Base-by-base conservation (phyloP, 2,888 invertebrate genomes). In the Erpobdella octoculata region DNA sequence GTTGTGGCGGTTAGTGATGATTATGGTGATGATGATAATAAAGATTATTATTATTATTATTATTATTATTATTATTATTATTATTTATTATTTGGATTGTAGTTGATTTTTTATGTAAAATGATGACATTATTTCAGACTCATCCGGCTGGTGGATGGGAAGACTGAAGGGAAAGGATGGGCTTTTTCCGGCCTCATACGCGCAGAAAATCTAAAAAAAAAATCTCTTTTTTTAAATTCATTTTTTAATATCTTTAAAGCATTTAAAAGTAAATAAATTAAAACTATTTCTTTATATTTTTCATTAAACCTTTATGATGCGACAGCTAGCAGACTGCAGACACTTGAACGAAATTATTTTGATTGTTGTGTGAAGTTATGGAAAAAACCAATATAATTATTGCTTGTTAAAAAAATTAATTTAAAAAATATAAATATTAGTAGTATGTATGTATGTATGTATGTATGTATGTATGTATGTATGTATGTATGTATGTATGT, bases 241-340 rank as follows among this genome's bases (percentile, higher is more conserved):
- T 59, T 18, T 25, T 25, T 21, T 31, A 9, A 31, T 62, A 31
- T 31, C 33, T 28, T 31, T 9, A 31, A 35, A 64, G 2, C 1
- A 37, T 38, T n/a, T 21, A 28, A n/a, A 21, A 21, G 37, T 66
- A 37, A 2, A 66, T n/a, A 37, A 21, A 37, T 66, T 18, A 21
- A 33, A 18, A 66, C 15, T 37, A 66, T 21, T 61, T 35, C 9
- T 37, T 4, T 25, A 18, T 37, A 61, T 18, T 36, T 31, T 8
- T 38, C 74, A 31, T 81, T 93, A 93, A 0, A 92, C 94, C 78
- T 87, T 94, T 58, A 84, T 96, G 71, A 86, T 96, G 77, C 94
- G 94, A 0, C 90, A 93, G 0, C 90, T 91, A 84, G 95, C 95
- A 4, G 90, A 93, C n/a, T n/a, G n/a, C n/a, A n/a, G n/a, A n/a